phyloP scores from a whole-genome alignment of 2,113 vertebrate genomes.

The Corythornis vintsioides region DNA sequence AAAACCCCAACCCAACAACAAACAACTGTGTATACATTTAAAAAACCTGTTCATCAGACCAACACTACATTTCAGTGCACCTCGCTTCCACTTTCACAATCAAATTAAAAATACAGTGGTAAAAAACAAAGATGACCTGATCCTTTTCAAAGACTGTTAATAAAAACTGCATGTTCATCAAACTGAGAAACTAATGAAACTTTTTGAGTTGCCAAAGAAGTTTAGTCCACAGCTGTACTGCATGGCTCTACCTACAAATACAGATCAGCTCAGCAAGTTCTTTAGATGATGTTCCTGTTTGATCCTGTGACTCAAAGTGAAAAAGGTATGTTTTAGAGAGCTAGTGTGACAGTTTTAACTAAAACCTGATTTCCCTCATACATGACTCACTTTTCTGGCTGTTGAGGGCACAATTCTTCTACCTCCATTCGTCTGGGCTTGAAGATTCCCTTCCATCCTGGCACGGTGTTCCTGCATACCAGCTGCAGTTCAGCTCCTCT shows the following conservation, averaged over 20 bases:
- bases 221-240: neutral
- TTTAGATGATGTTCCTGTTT: neutral
- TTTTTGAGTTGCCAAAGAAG: neutral
- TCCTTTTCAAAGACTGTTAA: neutral
- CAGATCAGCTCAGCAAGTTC: neutral
- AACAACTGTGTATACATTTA: neutral
- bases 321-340: neutral
- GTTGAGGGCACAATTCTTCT: neutral
- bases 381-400: neutral
- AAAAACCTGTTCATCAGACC: neutral
- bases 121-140: neutral
- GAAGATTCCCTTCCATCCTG: neutral
- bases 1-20: neutral
- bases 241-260: neutral
- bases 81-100: neutral
- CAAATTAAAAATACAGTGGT: neutral
- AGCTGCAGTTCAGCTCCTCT: neutral
- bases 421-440: neutral
- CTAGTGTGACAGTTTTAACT: neutral
- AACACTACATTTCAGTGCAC: neutral
- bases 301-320: accelerated
- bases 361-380: neutral
- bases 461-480: neutral
- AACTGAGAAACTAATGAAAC: neutral
- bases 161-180: neutral